Conservation (phyloP, 2,888 invertebrate species). For the Harpalus rubripes region DNA sequence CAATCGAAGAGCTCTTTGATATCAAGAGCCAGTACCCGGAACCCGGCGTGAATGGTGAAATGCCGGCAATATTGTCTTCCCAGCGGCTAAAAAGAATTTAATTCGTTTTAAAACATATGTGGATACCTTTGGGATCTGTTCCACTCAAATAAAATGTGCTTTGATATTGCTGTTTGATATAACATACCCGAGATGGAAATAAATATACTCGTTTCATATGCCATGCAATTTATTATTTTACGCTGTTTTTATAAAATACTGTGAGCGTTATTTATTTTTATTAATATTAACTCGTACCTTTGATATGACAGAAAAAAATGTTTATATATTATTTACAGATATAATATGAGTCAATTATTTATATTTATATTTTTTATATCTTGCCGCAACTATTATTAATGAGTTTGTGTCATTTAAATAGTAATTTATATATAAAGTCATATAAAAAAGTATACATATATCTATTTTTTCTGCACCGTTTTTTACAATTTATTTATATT, state of each 20-base stretch:
- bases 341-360: conserved; percentile 30
- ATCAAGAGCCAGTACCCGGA: background rate
- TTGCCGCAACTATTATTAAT: background rate
- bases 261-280: conserved; percentile 20
- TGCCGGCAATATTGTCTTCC: conserved; percentile 19
- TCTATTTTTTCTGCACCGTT: background rate
- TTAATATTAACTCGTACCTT: conserved; percentile 9
- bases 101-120: conserved; percentile 39
- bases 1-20: conserved; percentile 24
- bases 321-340: conserved; percentile 11
- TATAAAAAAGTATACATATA: background rate
- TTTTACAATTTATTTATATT: conserved; percentile 1
- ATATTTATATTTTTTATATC: background rate
- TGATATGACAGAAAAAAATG: conserved; percentile 8
- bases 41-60: conserved; percentile 31
- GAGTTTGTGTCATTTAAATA: conserved; percentile 14
- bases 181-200: conserved; percentile 25
- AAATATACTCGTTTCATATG: conserved; percentile 32
- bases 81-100: conserved; percentile 32
- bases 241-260: conserved; percentile 7
- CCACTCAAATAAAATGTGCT: conserved; percentile 10
- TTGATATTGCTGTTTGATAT: conserved; percentile 39
- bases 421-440: background rate
- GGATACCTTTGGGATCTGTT: conserved; percentile 17
- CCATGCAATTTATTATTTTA: conserved; percentile 35